Base-by-base conservation (phyloP, 1,140 invertebrate species). In the Oscheius sp. region DNA sequence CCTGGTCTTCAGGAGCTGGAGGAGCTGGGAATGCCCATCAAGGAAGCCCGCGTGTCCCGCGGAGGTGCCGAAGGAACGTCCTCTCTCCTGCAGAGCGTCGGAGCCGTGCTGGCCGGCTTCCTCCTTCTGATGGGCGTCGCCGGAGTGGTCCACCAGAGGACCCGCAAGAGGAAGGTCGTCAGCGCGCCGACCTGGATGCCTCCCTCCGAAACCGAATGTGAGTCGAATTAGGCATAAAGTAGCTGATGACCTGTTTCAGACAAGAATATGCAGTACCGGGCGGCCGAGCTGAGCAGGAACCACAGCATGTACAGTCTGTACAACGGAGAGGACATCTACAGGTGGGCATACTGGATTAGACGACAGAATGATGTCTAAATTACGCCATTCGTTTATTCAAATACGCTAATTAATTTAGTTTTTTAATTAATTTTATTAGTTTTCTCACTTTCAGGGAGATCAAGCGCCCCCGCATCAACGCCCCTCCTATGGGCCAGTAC, bases 111-210 rank as follows among this genome's bases (percentile, higher is more conserved):
- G 34, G 1, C 29, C n/a, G n/a, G n/a, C n/a, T n/a, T n/a, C 34
- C 52, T 38, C 18, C 29, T 34, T 2, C 31, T 55, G 3, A 64
- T 65, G 4, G 28, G n/a, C 23, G 26, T 26, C 13, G 38, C 31
- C 31, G n/a, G 36, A 0, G 32, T 15, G n/a, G 61, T 55, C 3
- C 31, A 35, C 4, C 68, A 64, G 26, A 74, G 69, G 36, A 71
- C 52, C 28, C 20, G 73, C 10, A 73, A 75, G 42, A 71, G 73
- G 23, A 55, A 36, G 45, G 73, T 66, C 1, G 29, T 75, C 15
- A 20, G 42, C 3, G 73, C 73, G 3, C 36, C 61, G 7, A 61
- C 62, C 23, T 75, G 73, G 73, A 55, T 49, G 29, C 68, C 68
- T 49, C 67, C 67, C 4, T 23, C 23, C 49, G 73, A 75, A 55